Base-by-base conservation (phyloP, 2,113 vertebrate species). In the Periophthalmodon schlosseri region DNA sequence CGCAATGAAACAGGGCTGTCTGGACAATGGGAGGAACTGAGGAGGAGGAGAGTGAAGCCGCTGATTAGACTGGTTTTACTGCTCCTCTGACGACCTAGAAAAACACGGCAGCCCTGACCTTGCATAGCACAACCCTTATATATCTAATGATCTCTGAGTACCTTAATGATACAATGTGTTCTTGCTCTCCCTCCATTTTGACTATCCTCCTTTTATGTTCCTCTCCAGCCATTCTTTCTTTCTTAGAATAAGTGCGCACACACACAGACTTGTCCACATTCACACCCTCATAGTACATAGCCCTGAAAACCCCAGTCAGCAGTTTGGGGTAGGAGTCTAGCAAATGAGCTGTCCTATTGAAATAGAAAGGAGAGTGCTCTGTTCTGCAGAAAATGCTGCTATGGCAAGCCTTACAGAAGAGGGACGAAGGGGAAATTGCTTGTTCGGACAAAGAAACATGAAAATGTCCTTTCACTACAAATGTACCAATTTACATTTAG, bases 291-390 rank as follows among this genome's bases (percentile, higher is more conserved):
- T 69, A 87, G 77, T 81, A 85, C 82, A 79, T 85, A 74, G 85
- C 84, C 80, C 89, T 91, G 87, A 93, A 94, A 91, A 82, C 77
- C 87, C 76, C 87, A 91, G 93, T 94, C 93, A 95, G 94, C 93
- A 94, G 84, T 94, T 95, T 91, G 81, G 87, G 88, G 77, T 85
- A 8, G 74, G 90, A 92, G 91, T 93, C 91, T 94, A 90, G 94
- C 91, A 95, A 94, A 95, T 95, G 93, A 94, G 94, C 94, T 94
- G 94, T 94, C 92, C 92, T 92, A 93, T 93, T 93, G 93, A 93
- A 93, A 95, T 91, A 91, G 92, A 93, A 93, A 91, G 90, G 88
- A 90, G 89, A 91, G 88, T 82, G 83, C 86, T 89, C 89, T 72
- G 82, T 89, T 85, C 88, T 87, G 88, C 90, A 91, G 88, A 94